phyloP scores from a whole-genome alignment of 1,140 invertebrate species.

The Gonatopus flavifemur region DNA sequence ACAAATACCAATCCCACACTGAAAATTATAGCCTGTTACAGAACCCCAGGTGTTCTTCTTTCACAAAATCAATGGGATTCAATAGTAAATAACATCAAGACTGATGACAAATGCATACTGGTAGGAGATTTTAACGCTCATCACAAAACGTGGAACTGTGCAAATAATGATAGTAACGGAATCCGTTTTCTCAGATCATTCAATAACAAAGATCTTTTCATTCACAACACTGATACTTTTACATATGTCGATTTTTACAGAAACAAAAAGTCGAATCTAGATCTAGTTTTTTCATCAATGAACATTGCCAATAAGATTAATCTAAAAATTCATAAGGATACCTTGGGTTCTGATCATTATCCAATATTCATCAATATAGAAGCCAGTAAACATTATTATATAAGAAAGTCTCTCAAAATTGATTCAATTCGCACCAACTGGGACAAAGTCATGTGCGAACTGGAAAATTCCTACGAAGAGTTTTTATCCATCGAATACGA shows the following conservation, averaged over 20 bases:
- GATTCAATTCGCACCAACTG: neutral
- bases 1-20: neutral
- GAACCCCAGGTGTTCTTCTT: neutral
- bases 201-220: neutral
- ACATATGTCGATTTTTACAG: neutral
- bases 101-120: neutral
- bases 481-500: neutral
- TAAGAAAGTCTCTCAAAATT: neutral
- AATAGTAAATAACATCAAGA: neutral
- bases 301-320: neutral
- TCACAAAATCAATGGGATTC: neutral
- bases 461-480: neutral
- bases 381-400: neutral
- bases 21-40: neutral
- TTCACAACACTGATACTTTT: neutral
- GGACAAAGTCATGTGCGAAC: no score
- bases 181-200: neutral
- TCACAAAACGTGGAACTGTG: neutral
- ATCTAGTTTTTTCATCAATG: neutral
- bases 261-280: neutral
- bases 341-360: neutral
- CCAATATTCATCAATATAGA: neutral
- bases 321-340: neutral
- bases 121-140: neutral
- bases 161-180: neutral